A percentile compares a stretch with the other conserved stretches of the same genome.
Evolutionary conservation across 1,140 invertebrate species (phyloP).

Genomic region (Anadara kagoshimensis): DNA sequence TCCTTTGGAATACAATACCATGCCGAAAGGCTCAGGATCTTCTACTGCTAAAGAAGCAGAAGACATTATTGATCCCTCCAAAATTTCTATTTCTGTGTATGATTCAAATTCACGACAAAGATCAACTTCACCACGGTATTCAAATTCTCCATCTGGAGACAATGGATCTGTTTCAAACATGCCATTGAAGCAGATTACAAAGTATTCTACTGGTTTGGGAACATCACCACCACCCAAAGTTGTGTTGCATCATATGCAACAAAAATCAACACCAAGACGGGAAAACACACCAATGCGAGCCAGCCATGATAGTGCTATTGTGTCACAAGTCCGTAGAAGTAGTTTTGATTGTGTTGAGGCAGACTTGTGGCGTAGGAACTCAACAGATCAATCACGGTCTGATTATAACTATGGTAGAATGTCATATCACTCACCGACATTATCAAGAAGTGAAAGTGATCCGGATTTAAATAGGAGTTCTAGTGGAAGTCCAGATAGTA

Average conservation of each 20-base stretch:
- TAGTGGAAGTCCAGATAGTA: constrained; percentile 15
- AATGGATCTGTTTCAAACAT: constrained; percentile 15
- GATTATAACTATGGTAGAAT: constrained; percentile 10
- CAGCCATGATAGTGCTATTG: constrained; percentile 45
- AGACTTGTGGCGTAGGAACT: neutral
- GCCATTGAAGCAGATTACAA: constrained; percentile 29
- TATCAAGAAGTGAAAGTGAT: constrained; percentile 39
- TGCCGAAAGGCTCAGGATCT: constrained; percentile 22
- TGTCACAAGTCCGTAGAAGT: constrained; percentile 35
- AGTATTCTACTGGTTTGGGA: constrained; percentile 21
- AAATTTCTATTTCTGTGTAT: constrained; percentile 23
- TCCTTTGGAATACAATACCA: constrained; percentile 21
- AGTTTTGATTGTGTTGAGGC: constrained; percentile 20
- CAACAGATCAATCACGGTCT: constrained; percentile 7
- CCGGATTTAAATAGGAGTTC: constrained; percentile 27
- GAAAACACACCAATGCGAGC: constrained; percentile 44
- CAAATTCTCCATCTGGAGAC: constrained; percentile 14
- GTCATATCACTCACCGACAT: constrained; percentile 4
- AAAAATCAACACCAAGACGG: constrained; percentile 20
- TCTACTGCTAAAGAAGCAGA: constrained; percentile 44
- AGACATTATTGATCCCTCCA: constrained; percentile 28
- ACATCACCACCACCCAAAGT: constrained; percentile 54
- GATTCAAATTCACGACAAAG: constrained; percentile 7
- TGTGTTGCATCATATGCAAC: constrained; percentile 44
- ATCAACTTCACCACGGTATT: constrained; percentile 17